Conservation (phyloP, 2,113 vertebrate species). For the Talpa occidentalis region DNA sequence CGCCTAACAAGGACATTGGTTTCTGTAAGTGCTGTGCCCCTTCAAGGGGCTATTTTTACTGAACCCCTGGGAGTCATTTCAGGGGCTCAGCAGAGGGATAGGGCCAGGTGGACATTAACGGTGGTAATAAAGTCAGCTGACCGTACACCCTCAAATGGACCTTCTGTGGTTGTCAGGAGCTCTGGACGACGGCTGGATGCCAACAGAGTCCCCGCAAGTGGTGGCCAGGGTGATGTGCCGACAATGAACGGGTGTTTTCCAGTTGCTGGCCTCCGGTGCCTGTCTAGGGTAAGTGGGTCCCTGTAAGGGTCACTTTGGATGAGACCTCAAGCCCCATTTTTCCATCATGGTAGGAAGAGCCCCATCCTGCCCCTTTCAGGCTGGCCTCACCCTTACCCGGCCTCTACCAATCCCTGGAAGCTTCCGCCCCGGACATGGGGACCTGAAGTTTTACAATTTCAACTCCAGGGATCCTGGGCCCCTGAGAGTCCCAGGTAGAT, state of each 20-base stretch:
- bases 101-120: background rate
- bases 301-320: background rate
- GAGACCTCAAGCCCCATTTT: background rate
- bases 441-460: background rate
- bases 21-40: background rate
- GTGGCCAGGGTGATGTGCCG: conserved; percentile 24
- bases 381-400: background rate
- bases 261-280: conserved; percentile 84
- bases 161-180: conserved; percentile 67
- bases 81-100: background rate
- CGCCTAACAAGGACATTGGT: background rate
- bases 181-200: conserved; percentile 35
- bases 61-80: background rate
- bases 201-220: background rate
- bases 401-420: background rate
- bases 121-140: background rate
- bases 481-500: background rate
- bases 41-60: background rate
- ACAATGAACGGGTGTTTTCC: conserved; percentile 85
- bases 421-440: background rate
- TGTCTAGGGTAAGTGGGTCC: conserved; percentile 85
- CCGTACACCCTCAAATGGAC: background rate
- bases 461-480: background rate
- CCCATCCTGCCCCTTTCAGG: background rate
- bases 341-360: background rate